Evolutionary conservation across 1,140 invertebrate genomes (phyloP).

Genomic region (Drosophila paulistorum): DNA sequence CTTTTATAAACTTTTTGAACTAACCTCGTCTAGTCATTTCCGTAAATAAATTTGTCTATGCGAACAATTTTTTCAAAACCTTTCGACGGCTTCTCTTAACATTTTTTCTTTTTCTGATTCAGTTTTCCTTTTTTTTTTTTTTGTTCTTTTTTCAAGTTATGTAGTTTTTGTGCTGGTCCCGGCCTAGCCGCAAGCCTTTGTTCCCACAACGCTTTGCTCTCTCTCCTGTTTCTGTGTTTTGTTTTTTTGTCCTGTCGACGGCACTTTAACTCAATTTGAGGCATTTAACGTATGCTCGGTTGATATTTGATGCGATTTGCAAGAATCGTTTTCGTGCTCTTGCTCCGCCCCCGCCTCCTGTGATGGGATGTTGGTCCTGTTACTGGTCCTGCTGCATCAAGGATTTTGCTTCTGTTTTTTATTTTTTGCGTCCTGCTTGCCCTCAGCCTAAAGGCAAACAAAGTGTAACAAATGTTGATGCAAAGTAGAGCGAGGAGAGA

Average conservation of each 20-base stretch:
- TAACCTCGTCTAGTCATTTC: slow-evolving; percentile 5
- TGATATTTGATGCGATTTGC: slow-evolving; percentile 82
- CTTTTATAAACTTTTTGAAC: not conserved
- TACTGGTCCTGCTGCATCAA: not conserved
- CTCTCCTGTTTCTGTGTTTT: not conserved
- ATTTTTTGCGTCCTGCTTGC: slow-evolving; percentile 16
- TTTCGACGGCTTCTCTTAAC: not conserved
- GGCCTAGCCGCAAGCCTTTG: slow-evolving; percentile 65
- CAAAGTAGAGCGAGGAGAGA: slow-evolving; percentile 22
- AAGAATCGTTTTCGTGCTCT: slow-evolving; percentile 36
- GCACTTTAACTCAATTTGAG: slow-evolving; percentile 82
- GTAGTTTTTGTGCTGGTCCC: slow-evolving; percentile 41
- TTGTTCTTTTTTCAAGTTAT: slow-evolving; percentile 24
- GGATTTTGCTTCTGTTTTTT: not conserved
- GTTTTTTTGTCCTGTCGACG: slow-evolving; percentile 40
- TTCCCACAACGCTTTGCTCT: not conserved
- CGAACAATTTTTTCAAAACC: slow-evolving; percentile 7
- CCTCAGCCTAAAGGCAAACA: slow-evolving; percentile 69
- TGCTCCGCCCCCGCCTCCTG: not conserved
- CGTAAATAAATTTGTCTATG: slow-evolving; percentile 19
- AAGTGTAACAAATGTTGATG: slow-evolving; percentile 78
- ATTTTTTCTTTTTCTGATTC: not conserved
- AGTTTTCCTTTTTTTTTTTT: slow-evolving; percentile 4
- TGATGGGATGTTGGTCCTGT: not conserved
- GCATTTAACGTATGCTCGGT: slow-evolving; percentile 82